phyloP scores from a whole-genome alignment of 2,113 vertebrate species.

The Sylvia atricapilla region DNA sequence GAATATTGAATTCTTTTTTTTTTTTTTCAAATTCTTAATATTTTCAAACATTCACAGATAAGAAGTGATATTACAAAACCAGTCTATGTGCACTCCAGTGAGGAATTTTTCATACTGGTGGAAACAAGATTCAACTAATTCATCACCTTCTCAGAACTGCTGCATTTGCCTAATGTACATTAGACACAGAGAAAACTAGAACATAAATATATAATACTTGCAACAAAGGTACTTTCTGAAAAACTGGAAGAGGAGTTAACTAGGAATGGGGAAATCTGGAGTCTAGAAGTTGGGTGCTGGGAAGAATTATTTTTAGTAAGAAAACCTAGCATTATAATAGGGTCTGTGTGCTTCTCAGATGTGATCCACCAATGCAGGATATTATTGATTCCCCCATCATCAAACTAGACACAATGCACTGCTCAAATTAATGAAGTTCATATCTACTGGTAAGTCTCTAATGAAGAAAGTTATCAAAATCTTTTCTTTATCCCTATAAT shows the following conservation, averaged over 20 bases:
- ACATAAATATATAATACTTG: neutral
- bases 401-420: neutral
- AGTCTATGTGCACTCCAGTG: neutral
- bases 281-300: neutral
- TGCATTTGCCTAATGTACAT: neutral
- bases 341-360: neutral
- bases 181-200: neutral
- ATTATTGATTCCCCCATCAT: neutral
- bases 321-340: neutral
- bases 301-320: neutral
- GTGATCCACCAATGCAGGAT: neutral
- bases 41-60: neutral
- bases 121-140: neutral
- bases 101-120: neutral
- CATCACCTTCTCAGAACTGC: neutral
- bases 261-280: neutral
- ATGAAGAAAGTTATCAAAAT: neutral
- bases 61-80: neutral
- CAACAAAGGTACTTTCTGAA: neutral
- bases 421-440: neutral
- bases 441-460: neutral
- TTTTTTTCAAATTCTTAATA: neutral
- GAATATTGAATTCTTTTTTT: neutral
- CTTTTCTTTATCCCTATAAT: neutral
- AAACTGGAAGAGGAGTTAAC: neutral